Conservation (phyloP, 2,888 invertebrate species). For the Lasioglossum morio region DNA sequence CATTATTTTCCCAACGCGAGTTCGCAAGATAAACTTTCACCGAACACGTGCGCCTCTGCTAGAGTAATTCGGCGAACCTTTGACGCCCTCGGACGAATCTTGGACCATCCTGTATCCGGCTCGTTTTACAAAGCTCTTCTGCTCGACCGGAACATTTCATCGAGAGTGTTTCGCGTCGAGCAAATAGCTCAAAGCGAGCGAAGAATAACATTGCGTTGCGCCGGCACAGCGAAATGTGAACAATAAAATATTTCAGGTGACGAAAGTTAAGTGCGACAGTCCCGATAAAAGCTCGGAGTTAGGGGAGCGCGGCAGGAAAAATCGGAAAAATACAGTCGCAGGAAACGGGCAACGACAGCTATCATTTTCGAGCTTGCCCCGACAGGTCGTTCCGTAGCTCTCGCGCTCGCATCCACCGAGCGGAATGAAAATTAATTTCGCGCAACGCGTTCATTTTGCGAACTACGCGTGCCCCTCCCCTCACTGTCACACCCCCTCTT, state of each 20-base stretch:
- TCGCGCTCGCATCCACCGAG: neutral
- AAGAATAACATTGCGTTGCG: neutral
- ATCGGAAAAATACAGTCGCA: constrained; percentile 27
- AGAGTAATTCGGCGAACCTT: neutral
- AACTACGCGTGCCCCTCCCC: neutral
- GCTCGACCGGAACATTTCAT: neutral
- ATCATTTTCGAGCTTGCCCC: constrained; percentile 30
- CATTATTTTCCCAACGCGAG: neutral
- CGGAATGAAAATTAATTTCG: constrained; percentile 45
- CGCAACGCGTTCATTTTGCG: constrained; percentile 7
- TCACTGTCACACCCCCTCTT: neutral
- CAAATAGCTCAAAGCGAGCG: neutral
- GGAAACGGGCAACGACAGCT: constrained; percentile 36
- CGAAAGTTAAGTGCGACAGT: neutral
- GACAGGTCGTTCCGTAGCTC: constrained; percentile 7
- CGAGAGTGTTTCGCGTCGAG: neutral
- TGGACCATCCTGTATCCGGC: neutral
- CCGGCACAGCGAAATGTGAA: neutral
- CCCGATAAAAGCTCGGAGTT: neutral
- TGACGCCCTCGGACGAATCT: neutral
- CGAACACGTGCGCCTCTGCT: neutral
- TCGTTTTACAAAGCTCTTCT: neutral
- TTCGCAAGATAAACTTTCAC: neutral
- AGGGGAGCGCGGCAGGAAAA: neutral
- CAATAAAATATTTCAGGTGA: constrained; percentile 4